Conservation (phyloP, 2,888 invertebrate genomes). For the Pachymerium ferrugineum region DNA sequence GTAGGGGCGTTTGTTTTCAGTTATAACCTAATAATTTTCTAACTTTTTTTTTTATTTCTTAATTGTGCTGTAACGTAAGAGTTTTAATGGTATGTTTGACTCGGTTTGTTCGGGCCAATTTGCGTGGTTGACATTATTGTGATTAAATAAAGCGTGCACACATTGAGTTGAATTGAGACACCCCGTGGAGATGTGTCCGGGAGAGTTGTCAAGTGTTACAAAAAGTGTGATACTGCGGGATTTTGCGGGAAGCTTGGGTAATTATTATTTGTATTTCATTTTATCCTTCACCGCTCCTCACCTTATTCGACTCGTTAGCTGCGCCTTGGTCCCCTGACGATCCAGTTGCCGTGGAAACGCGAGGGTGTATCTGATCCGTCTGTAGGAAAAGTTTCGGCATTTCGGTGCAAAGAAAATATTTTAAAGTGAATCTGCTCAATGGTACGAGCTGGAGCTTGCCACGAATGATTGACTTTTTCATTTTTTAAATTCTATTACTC, state of each 20-base stretch:
- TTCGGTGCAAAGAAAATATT: not conserved
- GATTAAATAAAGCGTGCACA: too few relatives aligned
- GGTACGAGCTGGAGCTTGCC: not conserved
- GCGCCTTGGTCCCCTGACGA: not conserved
- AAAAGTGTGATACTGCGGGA: not conserved
- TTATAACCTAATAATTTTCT: not conserved
- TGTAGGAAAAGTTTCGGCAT: not conserved
- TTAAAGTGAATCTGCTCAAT: not conserved
- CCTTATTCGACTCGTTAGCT: not conserved
- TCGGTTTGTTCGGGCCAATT: too few relatives aligned
- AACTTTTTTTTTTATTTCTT: too few relatives aligned
- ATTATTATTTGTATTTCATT: not conserved
- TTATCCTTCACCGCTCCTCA: not conserved
- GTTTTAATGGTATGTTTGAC: too few relatives aligned
- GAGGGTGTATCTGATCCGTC: not conserved
- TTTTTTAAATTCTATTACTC: not conserved
- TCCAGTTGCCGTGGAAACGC: not conserved
- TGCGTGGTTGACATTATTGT: too few relatives aligned
- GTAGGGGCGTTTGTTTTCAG: not conserved
- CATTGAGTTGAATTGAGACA: too few relatives aligned
- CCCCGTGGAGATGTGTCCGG: too few relatives aligned
- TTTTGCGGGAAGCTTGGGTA: not conserved
- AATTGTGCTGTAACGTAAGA: too few relatives aligned
- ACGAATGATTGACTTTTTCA: not conserved
- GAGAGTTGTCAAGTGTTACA: too few relatives aligned